Evolutionary conservation across 1,140 invertebrate species (phyloP).

Genomic region (Papilio machaon): DNA sequence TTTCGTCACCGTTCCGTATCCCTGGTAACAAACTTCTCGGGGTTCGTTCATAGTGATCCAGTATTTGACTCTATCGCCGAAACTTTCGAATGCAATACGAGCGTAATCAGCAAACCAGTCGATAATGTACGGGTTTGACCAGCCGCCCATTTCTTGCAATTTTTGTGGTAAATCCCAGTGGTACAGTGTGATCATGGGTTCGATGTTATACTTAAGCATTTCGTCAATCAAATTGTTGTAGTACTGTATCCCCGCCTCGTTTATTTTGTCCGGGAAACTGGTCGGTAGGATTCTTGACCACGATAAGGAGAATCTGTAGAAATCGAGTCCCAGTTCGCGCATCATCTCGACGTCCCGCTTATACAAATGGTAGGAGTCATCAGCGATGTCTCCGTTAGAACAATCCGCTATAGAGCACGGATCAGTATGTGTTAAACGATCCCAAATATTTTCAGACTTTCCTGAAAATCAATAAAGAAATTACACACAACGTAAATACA

Average conservation of each 20-base stretch:
- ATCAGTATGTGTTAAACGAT: conserved; percentile 75
- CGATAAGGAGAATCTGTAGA: conserved; percentile 86
- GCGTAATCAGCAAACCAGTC: conserved; percentile 85
- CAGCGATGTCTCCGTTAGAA: conserved; percentile 78
- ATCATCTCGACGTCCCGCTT: conserved; percentile 81
- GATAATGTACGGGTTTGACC: conserved; percentile 84
- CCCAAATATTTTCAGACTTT: conserved; percentile 84
- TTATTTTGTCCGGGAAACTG: conserved; percentile 83
- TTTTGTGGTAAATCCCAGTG: conserved; percentile 86
- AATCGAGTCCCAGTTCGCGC: conserved; percentile 76
- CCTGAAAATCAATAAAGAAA: conserved; percentile 48
- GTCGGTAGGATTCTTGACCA: conserved; percentile 85
- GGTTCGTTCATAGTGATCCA: conserved; percentile 89
- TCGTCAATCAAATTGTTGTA: conserved; percentile 85
- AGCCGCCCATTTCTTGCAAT: conserved; percentile 84
- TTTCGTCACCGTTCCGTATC: conserved; percentile 79
- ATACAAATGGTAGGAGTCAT: conserved; percentile 69
- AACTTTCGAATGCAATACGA: conserved; percentile 81
- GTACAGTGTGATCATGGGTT: conserved; percentile 84
- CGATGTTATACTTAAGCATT: conserved; percentile 79
- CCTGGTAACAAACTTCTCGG: conserved; percentile 81
- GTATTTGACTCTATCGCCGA: conserved; percentile 84
- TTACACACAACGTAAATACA: not conserved
- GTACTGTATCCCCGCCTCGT: conserved; percentile 83
- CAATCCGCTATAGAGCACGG: conserved; percentile 79